Percentiles rank a stretch among this genome's conserved stretches.
These are phyloP conservation scores for Cheilinus undulatus DNA, from an alignment of 2,113 vertebrate species.

Conservation along the genomic window DNA sequence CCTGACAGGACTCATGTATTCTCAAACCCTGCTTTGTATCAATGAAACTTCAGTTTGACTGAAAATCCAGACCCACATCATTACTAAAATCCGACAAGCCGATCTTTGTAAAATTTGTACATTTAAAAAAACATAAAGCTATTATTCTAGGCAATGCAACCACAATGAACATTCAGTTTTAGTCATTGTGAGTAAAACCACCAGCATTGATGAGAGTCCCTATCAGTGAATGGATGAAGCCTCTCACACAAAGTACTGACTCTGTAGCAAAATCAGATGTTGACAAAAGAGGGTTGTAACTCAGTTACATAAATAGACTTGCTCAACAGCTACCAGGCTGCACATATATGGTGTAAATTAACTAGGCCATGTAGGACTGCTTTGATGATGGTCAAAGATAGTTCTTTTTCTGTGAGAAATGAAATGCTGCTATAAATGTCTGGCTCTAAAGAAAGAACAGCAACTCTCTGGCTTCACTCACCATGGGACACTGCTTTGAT, in stretches of 20 bases:
- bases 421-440: slow-evolving; percentile 19
- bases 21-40: too few relatives aligned
- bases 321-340: slow-evolving; percentile 21
- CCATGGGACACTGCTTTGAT: slow-evolving; percentile 95
- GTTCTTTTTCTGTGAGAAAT: slow-evolving; percentile 25
- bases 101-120: background rate
- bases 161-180: background rate
- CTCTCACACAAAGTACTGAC: background rate
- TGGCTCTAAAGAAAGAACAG: slow-evolving; percentile 4
- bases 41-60: too few relatives aligned
- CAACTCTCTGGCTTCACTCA: slow-evolving; percentile 75
- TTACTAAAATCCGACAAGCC: background rate
- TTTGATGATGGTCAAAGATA: slow-evolving; percentile 20
- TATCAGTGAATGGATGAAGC: background rate
- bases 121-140: background rate
- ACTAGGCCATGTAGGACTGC: slow-evolving; percentile 11
- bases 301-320: slow-evolving; percentile 9
- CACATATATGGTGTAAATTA: slow-evolving; percentile 18
- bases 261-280: background rate
- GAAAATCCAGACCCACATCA: background rate
- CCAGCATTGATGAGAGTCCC: background rate
- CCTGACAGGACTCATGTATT: too few relatives aligned
- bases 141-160: background rate
- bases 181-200: background rate
- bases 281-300: background rate